Conservation (phyloP, 2,888 invertebrate species). For the Orchesellides sinensis region DNA sequence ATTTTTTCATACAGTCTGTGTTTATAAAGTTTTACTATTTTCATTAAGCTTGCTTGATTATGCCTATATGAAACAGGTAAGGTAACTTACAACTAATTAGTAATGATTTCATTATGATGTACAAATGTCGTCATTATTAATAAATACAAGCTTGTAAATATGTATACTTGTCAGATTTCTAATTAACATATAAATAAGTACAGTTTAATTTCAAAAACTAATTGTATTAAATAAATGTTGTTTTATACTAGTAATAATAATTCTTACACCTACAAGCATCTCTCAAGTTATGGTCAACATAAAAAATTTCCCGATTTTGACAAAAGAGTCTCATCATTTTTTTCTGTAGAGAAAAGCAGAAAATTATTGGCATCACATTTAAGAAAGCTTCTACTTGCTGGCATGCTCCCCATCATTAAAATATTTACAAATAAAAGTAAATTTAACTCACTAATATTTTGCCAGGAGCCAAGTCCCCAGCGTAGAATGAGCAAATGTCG, state of each 20-base stretch:
- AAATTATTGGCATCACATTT: no score
- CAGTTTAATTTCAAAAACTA: background rate
- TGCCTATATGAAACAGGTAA: no score
- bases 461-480: slow-evolving; percentile 57
- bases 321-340: slow-evolving; percentile 61
- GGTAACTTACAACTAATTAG: no score
- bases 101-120: no score
- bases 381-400: no score
- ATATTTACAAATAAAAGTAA: no score
- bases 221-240: background rate
- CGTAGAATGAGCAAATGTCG: slow-evolving; percentile 55
- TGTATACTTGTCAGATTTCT: background rate
- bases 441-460: slow-evolving; percentile 55
- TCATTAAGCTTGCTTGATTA: no score
- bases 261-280: slow-evolving; percentile 58
- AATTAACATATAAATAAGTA: background rate
- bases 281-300: slow-evolving; percentile 53
- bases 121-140: no score
- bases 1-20: no score
- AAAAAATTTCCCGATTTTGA: slow-evolving; percentile 60
- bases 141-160: no score
- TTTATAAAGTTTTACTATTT: no score
- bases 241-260: slow-evolving; percentile 41
- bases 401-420: no score
- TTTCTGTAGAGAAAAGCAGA: slow-evolving; percentile 37